Evolutionary conservation across 2,113 vertebrate species (phyloP).

Genomic region (Nannospalax galili): DNA sequence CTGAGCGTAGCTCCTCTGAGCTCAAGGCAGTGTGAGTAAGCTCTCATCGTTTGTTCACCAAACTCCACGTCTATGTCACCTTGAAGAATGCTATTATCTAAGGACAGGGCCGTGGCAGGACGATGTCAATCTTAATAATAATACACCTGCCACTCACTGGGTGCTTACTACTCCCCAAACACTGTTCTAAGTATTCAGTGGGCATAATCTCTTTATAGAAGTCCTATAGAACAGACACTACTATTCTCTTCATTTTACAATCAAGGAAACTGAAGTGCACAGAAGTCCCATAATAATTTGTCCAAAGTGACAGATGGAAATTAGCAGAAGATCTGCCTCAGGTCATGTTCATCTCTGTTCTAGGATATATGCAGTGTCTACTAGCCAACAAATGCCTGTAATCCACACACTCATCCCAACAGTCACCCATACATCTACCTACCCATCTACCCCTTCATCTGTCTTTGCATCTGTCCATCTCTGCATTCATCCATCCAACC

Average conservation of each 20-base stretch:
- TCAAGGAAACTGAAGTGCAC: background rate
- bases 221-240: background rate
- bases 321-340: background rate
- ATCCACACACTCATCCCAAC: background rate
- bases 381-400: background rate
- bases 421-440: background rate
- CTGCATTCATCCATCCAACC: background rate
- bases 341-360: background rate
- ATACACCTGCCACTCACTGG: background rate
- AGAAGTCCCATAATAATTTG: background rate
- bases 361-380: background rate
- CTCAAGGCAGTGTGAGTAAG: background rate
- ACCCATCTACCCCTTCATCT: background rate
- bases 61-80: background rate
- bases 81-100: background rate
- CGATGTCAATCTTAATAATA: background rate
- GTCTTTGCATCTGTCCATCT: background rate
- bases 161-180: background rate
- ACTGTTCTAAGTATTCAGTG: background rate
- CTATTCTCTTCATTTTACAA: background rate
- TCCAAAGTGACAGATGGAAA: background rate
- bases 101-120: background rate
- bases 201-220: background rate
- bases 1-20: background rate
- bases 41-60: background rate